These are phyloP conservation scores for Clarias fuscus DNA, from an alignment of 2,797 vertebrate species.

Conservation along the genomic window DNA sequence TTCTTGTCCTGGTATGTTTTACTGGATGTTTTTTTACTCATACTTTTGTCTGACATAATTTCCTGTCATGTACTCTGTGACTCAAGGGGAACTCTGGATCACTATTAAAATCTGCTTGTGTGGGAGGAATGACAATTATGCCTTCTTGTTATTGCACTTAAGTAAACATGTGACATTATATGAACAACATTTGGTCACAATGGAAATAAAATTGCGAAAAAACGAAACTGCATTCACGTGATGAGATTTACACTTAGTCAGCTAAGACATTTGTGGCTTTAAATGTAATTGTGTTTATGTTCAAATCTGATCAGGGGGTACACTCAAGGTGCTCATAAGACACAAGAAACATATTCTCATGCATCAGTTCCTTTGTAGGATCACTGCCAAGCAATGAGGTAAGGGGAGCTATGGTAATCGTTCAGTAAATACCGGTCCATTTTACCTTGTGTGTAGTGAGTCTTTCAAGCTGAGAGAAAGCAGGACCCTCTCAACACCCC, in stretches of 20 bases:
- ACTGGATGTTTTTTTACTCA: not conserved
- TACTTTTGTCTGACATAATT: not conserved
- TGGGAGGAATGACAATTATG: not conserved
- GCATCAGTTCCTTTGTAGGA: not conserved
- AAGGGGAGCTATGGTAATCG: not conserved
- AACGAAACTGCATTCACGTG: not conserved
- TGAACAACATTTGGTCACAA: not conserved
- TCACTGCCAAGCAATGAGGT: constrained; percentile 18
- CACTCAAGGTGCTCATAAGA: not conserved
- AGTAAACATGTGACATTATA: not conserved
- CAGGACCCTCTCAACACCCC: not conserved
- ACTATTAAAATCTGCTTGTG: not conserved
- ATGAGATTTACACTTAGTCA: not conserved
- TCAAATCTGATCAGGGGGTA: not conserved
- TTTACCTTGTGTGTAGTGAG: not conserved
- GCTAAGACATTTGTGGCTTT: not conserved
- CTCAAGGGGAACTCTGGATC: not conserved
- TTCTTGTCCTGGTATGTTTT: not conserved
- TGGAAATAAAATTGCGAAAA: not conserved
- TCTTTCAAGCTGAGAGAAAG: constrained; percentile 33
- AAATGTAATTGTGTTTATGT: not conserved
- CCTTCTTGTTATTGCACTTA: not conserved
- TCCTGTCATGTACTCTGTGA: not conserved
- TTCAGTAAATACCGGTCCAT: not conserved
- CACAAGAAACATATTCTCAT: not conserved